Conservation (phyloP, 1,140 invertebrate genomes). For the Teleopsis dalmanni region DNA sequence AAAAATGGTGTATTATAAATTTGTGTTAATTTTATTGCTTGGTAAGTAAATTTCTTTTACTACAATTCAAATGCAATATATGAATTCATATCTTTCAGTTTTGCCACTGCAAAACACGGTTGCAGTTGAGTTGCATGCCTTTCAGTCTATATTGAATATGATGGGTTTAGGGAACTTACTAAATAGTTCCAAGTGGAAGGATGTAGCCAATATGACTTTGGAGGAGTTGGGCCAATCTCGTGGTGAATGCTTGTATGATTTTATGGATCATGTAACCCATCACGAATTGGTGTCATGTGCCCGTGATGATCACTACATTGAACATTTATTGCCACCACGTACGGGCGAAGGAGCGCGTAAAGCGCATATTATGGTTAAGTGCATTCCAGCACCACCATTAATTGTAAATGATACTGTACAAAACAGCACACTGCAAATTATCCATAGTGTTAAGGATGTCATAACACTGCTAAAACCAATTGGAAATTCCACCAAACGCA, state of each 20-base stretch:
- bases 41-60: too few species aligned
- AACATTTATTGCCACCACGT: constrained; percentile 19
- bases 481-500: constrained; percentile 45
- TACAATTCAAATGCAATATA: too few species aligned
- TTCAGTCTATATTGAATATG: too few species aligned
- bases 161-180: too few species aligned
- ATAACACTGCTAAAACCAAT: constrained; percentile 44
- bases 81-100: too few species aligned
- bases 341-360: constrained; percentile 16
- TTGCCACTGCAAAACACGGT: too few species aligned
- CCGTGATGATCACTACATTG: constrained; percentile 28
- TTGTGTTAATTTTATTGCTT: too few species aligned
- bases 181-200: too few species aligned
- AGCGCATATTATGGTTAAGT: constrained; percentile 31
- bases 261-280: constrained; percentile 8
- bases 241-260: constrained; percentile 25
- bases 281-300: constrained; percentile 12
- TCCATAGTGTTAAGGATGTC: constrained; percentile 33
- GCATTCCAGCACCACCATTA: constrained; percentile 21
- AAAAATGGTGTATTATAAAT: too few species aligned
- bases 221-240: constrained; percentile 19
- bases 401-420: neutral
- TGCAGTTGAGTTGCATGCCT: too few species aligned
- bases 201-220: constrained; percentile 8
- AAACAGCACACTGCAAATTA: constrained; percentile 20